A percentile compares a stretch with the other conserved stretches of the same genome.
These are phyloP conservation scores for Clarias magur DNA, from an alignment of 2,113 vertebrate species.

Conservation along the genomic window DNA sequence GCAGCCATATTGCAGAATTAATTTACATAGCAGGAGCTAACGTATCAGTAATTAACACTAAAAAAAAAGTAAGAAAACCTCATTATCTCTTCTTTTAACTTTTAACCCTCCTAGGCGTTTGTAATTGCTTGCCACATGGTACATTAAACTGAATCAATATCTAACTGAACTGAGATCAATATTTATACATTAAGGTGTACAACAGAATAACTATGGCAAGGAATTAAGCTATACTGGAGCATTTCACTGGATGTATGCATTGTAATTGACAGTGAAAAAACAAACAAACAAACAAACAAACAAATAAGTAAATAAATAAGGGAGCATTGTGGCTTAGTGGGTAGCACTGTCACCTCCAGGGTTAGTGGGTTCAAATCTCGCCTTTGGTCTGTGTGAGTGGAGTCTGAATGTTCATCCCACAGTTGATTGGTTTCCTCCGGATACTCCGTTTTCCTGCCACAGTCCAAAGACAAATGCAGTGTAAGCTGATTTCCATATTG, in stretches of 20 bases:
- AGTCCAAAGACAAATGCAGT: no score
- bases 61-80: not conserved
- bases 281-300: not conserved
- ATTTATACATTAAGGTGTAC: not conserved
- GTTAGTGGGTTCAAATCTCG: no score
- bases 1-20: not conserved
- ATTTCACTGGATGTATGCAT: not conserved
- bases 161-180: constrained; percentile 22
- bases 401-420: no score
- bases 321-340: no score
- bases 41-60: not conserved
- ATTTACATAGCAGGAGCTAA: not conserved
- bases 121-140: constrained; percentile 15
- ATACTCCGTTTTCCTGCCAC: no score
- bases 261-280: not conserved
- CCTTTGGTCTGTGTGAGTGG: no score
- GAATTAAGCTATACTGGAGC: not conserved
- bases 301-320: not conserved
- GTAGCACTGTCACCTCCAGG: no score
- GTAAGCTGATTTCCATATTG: no score
- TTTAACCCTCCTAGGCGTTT: constrained; percentile 14
- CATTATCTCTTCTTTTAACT: not conserved
- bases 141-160: constrained; percentile 9
- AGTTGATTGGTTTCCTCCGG: no score
- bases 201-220: not conserved